Base-by-base conservation (phyloP, 2,888 invertebrate genomes). In the Litoditis marina region DNA sequence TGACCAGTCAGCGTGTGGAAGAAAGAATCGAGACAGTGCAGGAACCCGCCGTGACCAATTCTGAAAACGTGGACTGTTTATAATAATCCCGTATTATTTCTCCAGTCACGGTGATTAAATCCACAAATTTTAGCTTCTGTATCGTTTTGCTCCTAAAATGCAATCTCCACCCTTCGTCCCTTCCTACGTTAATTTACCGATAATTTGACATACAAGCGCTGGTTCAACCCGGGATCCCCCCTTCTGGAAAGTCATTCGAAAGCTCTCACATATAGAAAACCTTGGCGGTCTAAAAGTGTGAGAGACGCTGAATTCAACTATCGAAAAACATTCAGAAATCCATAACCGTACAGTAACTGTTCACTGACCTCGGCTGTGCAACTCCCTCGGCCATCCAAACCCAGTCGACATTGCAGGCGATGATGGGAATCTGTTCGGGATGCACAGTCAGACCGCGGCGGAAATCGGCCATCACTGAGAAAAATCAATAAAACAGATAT, bases 391-490 rank as follows among this genome's bases (percentile, higher is more conserved):
- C 87, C 85, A 88, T 88, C 88, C 88, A 89, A 56, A 88, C 84
- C 50, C 88, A 84, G 83, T 88, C 88, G 86, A 88, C 88, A 76
- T 89, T 89, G 77, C 88, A 88, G 0, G 88, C 88, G 62, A 89
- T 82, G n/a, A 89, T 82, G 34, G 89, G 88, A 69, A 89, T 85
- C 81, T 89, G 88, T 3, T 88, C 85, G 27, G 87, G 86, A 68
- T 87, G 73, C 13, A 53, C 31, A 30, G 32, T 42, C 25, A 27
- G 49, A 11, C 69, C 67, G 4, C 63, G 58, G 25, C 53, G 52
- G 57, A 68, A 79, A 50, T 80, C 79, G 51, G 74, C 72, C 32
- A 82, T 81, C 32, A 54, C 71, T 72, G 55, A 42, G 61, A 51
- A 25, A 25, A 30, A 44, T 4, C 36, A 11, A 22, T 53, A 11